These are phyloP conservation scores for Meleagris gallopavo DNA, from an alignment of 2,113 vertebrate species.

Conservation along the genomic window DNA sequence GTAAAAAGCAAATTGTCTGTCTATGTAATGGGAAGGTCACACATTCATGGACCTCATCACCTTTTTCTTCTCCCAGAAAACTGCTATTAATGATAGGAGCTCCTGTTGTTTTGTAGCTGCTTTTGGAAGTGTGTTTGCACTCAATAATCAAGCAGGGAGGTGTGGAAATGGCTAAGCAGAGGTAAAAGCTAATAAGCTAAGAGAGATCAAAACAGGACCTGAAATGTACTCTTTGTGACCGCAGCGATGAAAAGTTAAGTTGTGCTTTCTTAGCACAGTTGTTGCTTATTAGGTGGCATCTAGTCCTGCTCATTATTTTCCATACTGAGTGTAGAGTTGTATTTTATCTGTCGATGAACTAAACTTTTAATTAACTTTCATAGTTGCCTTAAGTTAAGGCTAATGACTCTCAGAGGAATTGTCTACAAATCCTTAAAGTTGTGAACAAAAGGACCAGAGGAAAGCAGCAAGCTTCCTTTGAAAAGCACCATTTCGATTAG, in stretches of 20 bases:
- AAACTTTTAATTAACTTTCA: slow-evolving; percentile 65
- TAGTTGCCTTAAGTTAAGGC: slow-evolving; percentile 53
- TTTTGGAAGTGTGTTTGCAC: slow-evolving; percentile 12
- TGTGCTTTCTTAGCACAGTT: neutral
- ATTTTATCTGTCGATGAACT: slow-evolving; percentile 51
- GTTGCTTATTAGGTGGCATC: slow-evolving; percentile 36
- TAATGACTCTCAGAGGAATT: slow-evolving; percentile 55
- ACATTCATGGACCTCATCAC: neutral
- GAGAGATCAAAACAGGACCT: slow-evolving; percentile 19
- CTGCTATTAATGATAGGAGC: neutral
- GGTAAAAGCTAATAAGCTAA: slow-evolving; percentile 23
- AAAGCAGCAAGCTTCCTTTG: slow-evolving; percentile 25
- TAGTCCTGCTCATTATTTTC: slow-evolving; percentile 54
- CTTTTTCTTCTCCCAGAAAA: neutral
- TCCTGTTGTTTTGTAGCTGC: neutral
- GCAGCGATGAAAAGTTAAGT: neutral
- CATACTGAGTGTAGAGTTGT: slow-evolving; percentile 38
- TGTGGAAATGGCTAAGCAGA: neutral
- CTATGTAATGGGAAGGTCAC: neutral
- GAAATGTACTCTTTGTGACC: neutral
- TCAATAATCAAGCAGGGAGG: slow-evolving; percentile 25
- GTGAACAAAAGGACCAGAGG: slow-evolving; percentile 19
- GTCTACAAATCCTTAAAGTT: slow-evolving; percentile 44
- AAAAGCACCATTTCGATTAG: slow-evolving; percentile 19
- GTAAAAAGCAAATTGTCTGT: neutral